Evolutionary conservation across 1,140 invertebrate genomes (phyloP).

Genomic region (Ceratosolen solmsi): DNA sequence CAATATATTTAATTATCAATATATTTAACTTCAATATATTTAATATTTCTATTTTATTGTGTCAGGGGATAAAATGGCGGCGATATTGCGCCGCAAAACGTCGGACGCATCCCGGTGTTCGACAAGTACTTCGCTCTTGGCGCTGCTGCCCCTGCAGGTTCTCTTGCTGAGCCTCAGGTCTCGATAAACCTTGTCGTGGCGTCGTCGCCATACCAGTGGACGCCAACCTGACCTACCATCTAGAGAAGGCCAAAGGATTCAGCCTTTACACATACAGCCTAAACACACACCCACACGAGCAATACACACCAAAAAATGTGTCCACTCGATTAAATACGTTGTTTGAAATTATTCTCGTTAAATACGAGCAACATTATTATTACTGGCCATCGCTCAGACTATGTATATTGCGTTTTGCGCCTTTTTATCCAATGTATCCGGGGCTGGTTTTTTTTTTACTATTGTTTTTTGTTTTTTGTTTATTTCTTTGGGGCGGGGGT

Average conservation of each 20-base stretch:
- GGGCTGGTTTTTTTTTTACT: too few relatives aligned
- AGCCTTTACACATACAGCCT: background rate
- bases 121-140: slow-evolving; percentile 43
- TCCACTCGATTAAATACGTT: slow-evolving; percentile 34
- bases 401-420: slow-evolving; percentile 42
- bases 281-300: slow-evolving; percentile 1
- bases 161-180: background rate
- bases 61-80: slow-evolving; percentile 74
- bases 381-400: slow-evolving; percentile 39
- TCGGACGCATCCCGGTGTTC: slow-evolving; percentile 63
- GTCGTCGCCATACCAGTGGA: background rate
- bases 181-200: slow-evolving; percentile 15
- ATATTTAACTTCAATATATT: too few relatives aligned
- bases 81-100: slow-evolving; percentile 72
- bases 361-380: slow-evolving; percentile 33
- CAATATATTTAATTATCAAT: too few relatives aligned
- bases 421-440: background rate
- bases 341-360: slow-evolving; percentile 38
- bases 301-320: slow-evolving; percentile 21
- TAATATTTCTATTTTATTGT: slow-evolving; percentile 48
- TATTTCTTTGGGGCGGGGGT: too few relatives aligned
- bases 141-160: background rate
- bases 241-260: background rate
- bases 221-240: background rate
- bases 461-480: too few relatives aligned